Evolutionary conservation across 2,888 invertebrate genomes (phyloP).

Genomic region (Aphodius sticticus): DNA sequence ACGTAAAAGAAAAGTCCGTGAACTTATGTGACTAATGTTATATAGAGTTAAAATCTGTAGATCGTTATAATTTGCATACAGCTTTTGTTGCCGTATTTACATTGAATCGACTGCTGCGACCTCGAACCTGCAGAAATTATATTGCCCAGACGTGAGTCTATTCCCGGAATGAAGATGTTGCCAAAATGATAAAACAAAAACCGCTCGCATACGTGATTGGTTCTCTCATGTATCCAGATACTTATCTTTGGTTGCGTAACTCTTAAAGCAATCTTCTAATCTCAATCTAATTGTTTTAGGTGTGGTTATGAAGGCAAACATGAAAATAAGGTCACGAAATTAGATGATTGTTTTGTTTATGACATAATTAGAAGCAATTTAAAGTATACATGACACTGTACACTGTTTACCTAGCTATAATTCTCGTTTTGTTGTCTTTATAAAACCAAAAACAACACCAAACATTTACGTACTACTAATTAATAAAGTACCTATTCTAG

Average conservation of each 20-base stretch:
- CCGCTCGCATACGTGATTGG: too few species aligned
- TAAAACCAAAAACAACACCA: too few species aligned
- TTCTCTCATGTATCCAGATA: not conserved
- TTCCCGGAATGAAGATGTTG: not conserved
- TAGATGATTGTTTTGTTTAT: not conserved
- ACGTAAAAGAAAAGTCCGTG: not conserved
- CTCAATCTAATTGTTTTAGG: not conserved
- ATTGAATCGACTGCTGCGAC: not conserved
- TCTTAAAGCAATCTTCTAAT: too few species aligned
- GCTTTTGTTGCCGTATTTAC: not conserved
- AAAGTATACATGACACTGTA: too few species aligned
- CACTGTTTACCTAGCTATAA: too few species aligned
- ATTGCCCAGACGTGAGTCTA: not conserved
- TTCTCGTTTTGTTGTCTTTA: too few species aligned
- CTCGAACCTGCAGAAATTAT: not conserved
- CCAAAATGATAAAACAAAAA: not conserved
- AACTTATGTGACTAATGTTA: not conserved
- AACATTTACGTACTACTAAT: too few species aligned
- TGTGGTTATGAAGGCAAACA: not conserved
- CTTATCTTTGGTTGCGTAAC: too few species aligned
- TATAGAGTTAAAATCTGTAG: not conserved
- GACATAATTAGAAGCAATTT: not conserved
- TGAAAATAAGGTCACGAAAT: conserved; percentile 4
- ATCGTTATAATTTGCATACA: conserved; percentile 4
- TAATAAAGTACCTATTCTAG: not conserved